These are phyloP conservation scores for Alca torda DNA, from an alignment of 2,797 vertebrate genomes.

Conservation along the genomic window DNA sequence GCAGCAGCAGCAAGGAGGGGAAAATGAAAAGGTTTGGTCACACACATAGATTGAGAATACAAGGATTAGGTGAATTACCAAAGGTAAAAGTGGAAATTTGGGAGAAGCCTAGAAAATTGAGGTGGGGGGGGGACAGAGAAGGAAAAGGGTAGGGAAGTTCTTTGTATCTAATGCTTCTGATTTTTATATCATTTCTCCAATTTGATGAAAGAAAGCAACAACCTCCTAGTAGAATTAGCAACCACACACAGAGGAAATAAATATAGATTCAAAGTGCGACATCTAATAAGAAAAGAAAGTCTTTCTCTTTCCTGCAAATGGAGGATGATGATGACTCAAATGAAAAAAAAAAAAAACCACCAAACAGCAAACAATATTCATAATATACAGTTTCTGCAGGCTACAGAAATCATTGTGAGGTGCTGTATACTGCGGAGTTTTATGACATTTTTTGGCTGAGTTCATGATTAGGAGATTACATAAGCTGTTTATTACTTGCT, in stretches of 20 bases:
- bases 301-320: conserved; percentile 23
- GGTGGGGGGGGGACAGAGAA: neutral
- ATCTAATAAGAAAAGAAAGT: conserved; percentile 29
- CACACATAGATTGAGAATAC: neutral
- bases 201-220: conserved; percentile 14
- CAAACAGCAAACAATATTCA: conserved; percentile 41
- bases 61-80: neutral
- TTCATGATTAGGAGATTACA: conserved; percentile 66
- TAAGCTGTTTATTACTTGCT: conserved; percentile 70
- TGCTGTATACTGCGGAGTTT: conserved; percentile 50
- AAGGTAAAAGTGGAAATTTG: neutral
- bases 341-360: conserved; percentile 63
- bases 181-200: neutral
- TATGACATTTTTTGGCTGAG: conserved; percentile 64
- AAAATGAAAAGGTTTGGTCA: neutral
- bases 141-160: neutral
- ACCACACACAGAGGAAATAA: conserved; percentile 22
- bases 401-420: conserved; percentile 58
- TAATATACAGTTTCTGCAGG: conserved; percentile 40
- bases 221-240: conserved; percentile 29
- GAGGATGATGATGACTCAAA: conserved; percentile 37
- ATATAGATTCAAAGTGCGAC: conserved; percentile 15
- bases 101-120: neutral
- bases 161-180: neutral
- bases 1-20: neutral